Evolutionary conservation across 2,888 invertebrate species (phyloP), one percentile per base, ranked within the genome.

Genomic region (Agrotis puta): DNA sequence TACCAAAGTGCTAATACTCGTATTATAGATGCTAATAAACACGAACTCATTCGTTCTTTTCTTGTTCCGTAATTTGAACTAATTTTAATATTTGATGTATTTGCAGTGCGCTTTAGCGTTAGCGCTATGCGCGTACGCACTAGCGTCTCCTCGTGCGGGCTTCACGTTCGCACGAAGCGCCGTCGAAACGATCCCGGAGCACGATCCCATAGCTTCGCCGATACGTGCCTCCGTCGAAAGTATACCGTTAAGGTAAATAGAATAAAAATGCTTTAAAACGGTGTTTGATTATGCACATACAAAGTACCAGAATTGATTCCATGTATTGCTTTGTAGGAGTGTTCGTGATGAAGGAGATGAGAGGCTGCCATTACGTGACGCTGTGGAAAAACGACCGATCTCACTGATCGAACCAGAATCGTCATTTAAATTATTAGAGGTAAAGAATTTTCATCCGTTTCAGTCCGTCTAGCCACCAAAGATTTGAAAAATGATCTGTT

Each of bases 211-310:
- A 53, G 90, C 93, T 11, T 82, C 91, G 39, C 98, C 98, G 0
- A 94, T 98, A 72, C 96, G 98, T 73, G 96, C 97, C 61, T 98
- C 98, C 2, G 98, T 98, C 3, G 98, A 98, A 92, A 97, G 97
- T 86, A 93, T 97, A 70, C 98, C 98, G 13, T 89, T 94, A 65
- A 94, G 94, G 96, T 96, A 91, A 88, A 48, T 62, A 70, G 56
- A 64, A 68, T 64, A 70, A 79, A 69, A 73, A 74, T 63, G 50
- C 51, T 63, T 54, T 59, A 27, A 69, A 65, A 65, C 64, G 54
- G 47, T 48, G 50, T 67, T 65, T 74, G 57, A 72, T 73, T 83
- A 71, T 68, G 59, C 47, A 62, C 75, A 63, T 70, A 62, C 48
- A 54, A 68, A 81, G 57, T 68, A 54, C 24, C 64, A 66, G 63